Base-by-base conservation (phyloP, 2,888 invertebrate species). In the Argyresthia albistria region DNA sequence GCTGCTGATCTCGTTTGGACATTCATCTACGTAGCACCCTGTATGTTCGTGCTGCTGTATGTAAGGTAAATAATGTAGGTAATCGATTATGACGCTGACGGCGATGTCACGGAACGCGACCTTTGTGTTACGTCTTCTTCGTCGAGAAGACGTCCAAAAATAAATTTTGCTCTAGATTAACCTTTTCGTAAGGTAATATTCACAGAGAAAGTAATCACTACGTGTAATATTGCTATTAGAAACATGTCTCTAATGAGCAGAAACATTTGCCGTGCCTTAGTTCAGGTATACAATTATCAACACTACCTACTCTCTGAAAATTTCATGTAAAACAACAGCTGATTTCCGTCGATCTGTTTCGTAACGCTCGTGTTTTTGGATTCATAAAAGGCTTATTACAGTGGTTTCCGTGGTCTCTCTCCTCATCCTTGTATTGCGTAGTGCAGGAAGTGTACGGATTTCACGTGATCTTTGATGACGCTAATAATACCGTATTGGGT, bases 231-330 rank as follows among this genome's bases (percentile, higher is more conserved):
- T n/a, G n/a, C n/a, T n/a, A n/a, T n/a, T 10, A 43, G 43, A 52
- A 75, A 52, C 43, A 87, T 87, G 87, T 82, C 84, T 54, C 63
- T 83, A 52, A 76, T 87, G 54, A 73, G 73, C 63, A 80, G 84
- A 63, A 82, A 80, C 60, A 62, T 83, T 60, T 73, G 77, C 59
- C 77, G 84, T 57, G 70, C 76, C 54, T 60, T 87, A 46, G 64
- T 76, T 52, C 87, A 87, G 84, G 87, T 87, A 25, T 25, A 25
- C 6, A 25, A 25, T 25, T 25, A 25, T 25, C 25, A 7, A 36
- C 10, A 36, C 12, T 47, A 42, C 46, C 15, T 58, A 54, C 56
- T 60, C 51, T 39, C 35, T 11, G 53, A 16, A 46, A n/a, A 46
- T 46, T n/a, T 46, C 35, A 39, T 43, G 47, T 43, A 37, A 47